Percentiles rank a stretch among this genome's conserved stretches.
Conservation (phyloP, 1,140 invertebrate genomes). For the Latrodectus geometricus region DNA sequence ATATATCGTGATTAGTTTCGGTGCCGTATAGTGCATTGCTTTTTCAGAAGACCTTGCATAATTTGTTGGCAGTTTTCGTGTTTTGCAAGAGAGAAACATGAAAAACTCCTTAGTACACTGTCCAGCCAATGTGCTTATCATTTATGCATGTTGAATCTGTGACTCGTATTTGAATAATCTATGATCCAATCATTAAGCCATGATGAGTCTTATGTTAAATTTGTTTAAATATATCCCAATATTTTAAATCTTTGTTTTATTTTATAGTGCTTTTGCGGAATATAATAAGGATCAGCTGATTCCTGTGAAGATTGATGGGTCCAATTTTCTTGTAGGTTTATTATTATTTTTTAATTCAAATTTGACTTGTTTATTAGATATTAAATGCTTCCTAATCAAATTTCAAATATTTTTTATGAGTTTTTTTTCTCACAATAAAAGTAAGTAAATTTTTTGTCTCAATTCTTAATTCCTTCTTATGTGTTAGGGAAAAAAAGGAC, state of each 20-base stretch:
- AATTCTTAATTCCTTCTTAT: too few relatives aligned
- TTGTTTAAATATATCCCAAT: not conserved
- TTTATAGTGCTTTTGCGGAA: conserved; percentile 88
- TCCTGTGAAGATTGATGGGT: conserved; percentile 87
- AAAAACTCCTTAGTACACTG: too few relatives aligned
- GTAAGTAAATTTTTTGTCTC: not conserved
- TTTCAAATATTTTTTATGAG: not conserved
- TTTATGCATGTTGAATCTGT: too few relatives aligned
- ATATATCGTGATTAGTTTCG: too few relatives aligned
- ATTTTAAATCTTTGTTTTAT: not conserved
- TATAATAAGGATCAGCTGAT: conserved; percentile 99
- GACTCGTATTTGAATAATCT: too few relatives aligned
- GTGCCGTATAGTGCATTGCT: too few relatives aligned
- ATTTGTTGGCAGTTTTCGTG: too few relatives aligned
- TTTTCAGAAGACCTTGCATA: too few relatives aligned
- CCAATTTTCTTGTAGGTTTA: conserved; percentile 62
- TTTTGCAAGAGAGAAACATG: too few relatives aligned
- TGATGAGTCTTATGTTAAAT: not conserved
- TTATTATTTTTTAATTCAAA: not conserved
- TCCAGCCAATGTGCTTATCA: too few relatives aligned
- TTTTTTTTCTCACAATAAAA: not conserved
- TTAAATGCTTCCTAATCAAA: not conserved
- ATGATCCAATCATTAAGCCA: too few relatives aligned
- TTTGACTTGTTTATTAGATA: not conserved
- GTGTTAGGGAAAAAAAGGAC: too few relatives aligned